Evolutionary conservation across 2,797 vertebrate species (phyloP).

Genomic region (Cynopterus sphinx): DNA sequence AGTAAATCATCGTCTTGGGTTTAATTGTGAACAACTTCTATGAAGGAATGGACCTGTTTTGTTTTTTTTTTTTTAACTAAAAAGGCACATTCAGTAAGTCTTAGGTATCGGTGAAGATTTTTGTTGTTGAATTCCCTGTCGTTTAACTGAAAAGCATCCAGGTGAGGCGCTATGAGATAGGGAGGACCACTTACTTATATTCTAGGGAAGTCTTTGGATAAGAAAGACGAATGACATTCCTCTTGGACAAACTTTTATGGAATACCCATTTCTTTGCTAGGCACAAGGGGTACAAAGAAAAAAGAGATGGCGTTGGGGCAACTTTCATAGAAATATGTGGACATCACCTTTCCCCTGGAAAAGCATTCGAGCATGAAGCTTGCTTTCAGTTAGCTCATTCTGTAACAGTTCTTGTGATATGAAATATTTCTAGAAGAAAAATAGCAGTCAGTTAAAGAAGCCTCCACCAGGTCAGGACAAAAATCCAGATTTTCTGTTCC

Average conservation of each 20-base stretch:
- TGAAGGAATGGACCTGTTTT: neutral
- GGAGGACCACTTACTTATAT: neutral
- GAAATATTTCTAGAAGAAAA: neutral
- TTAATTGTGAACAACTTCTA: neutral
- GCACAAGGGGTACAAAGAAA: neutral
- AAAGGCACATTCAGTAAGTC: neutral
- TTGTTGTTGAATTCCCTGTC: neutral
- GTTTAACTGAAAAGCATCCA: neutral
- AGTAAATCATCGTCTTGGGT: neutral
- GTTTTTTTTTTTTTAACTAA: neutral
- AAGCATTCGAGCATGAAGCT: neutral
- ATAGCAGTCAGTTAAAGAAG: neutral
- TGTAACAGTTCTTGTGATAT: neutral
- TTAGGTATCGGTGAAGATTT: slow-evolving; percentile 5
- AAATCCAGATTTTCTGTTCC: neutral
- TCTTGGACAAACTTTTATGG: neutral
- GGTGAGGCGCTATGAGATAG: neutral
- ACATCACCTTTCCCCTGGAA: neutral
- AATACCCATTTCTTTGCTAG: slow-evolving; percentile 16
- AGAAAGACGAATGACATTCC: neutral
- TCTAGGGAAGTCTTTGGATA: neutral
- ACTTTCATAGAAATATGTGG: neutral
- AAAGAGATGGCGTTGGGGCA: neutral
- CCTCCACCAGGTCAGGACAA: neutral
- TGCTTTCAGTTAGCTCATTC: slow-evolving; percentile 25